Base-by-base conservation (phyloP, 2,888 invertebrate species). In the Balanococcus diminutus region DNA sequence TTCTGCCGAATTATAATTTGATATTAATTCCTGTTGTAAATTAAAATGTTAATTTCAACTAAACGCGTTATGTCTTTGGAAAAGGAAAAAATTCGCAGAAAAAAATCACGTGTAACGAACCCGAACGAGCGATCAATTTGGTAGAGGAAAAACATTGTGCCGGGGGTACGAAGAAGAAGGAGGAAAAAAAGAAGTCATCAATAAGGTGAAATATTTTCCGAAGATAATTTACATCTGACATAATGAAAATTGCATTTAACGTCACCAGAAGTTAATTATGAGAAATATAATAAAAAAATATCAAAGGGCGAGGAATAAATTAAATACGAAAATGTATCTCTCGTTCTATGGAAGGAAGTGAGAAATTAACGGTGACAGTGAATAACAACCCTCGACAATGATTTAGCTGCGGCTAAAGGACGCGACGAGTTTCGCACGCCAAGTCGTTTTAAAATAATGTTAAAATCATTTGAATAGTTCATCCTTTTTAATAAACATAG, bases 401-500 rank as follows among this genome's bases (percentile, higher is more conserved):
- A 8, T 72, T 31, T 4, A 11, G 28, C 31, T 72, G 72, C 31
- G 72, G 31, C 72, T 14, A 72, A 32, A n/a, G n/a, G n/a, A 19
- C 72, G 31, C 14, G 31, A 14, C 72, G 72, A 28, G 11, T n/a
- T n/a, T n/a, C n/a, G n/a, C n/a, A n/a, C 72, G 19, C 51, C 51
- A n/a, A 2, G 6, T 19, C 1, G 11, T 42, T 9, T 42, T 14
- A 42, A n/a, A 42, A 11, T 42, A 42, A 42, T 56, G 22, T 56
- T 32, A 28, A 72, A 72, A 72, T 72, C 31, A 72, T 72, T 72
- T 31, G 72, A 72, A 28, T 72, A 28, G 72, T 72, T 72, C 72
- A 72, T 72, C 72, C 72, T 72, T 72, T 72, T 72, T 72, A 72
- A 72, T 72, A 72, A 72, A 72, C 72, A 72, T 72, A 72, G 72